Evolutionary conservation across 2,113 vertebrate genomes (phyloP), one percentile per base, ranked within the genome.

Genomic region (Anolis carolinensis): DNA sequence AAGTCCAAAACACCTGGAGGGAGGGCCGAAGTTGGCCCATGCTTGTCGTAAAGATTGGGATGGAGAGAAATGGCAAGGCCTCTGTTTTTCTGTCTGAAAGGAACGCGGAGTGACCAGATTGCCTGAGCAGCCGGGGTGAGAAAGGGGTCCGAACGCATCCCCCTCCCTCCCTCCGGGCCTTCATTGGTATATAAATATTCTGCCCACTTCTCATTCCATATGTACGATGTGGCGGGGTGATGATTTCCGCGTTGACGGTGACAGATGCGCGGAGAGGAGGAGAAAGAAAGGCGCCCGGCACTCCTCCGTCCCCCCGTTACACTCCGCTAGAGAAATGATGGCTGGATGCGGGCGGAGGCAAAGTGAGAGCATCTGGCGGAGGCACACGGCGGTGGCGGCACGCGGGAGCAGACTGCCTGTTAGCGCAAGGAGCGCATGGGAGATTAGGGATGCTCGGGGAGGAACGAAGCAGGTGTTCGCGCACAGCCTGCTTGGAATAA

Each of bases 161-260:
- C 79, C 89, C 86, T 71, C n/a, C n/a, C n/a, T n/a, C n/a, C n/a
- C n/a, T n/a, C n/a, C n/a, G n/a, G 0, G 1, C 1, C 30, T 14
- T 2, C 44, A 0, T 27, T 77, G 8, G 59, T 44, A 92, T 91
- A 96, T 95, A 95, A 96, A 95, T 95, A 96, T 93, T 94, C 95
- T 8, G 85, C 92, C 92, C 95, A 95, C 93, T 93, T 93, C 93
- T 91, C 90, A 88, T 95, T 97, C 96, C 96, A 96, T 97, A 96
- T 96, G 96, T 90, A 96, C 95, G 95, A 94, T 93, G 93, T 90
- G 86, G 94, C 91, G 93, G 95, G 93, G 95, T 92, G 95, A 96
- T 93, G 95, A 95, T 95, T 96, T 93, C 95, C 91, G 70, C 1
- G 10, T 93, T 95, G 90, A 90, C 88, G 92, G 94, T 94, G 96